Percentiles rank a stretch among this genome's conserved stretches.
These are phyloP conservation scores for Mesopsocus fuscifrons DNA, from an alignment of 2,888 invertebrate genomes.

Conservation along the genomic window DNA sequence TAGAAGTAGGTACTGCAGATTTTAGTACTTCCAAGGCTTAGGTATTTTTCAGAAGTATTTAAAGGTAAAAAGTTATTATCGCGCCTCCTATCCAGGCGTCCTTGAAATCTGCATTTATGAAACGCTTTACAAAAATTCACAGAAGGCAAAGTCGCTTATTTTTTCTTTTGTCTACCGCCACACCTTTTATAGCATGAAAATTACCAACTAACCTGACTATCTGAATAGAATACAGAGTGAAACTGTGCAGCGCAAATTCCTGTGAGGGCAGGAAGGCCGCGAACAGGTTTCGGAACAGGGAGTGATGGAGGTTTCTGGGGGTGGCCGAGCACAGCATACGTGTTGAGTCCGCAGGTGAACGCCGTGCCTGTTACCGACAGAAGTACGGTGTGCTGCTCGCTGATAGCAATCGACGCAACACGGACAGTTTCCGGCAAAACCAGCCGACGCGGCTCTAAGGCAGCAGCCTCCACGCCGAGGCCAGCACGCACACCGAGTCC, in stretches of 20 bases:
- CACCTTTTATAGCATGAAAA: slow-evolving; percentile 2
- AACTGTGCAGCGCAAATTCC: slow-evolving; percentile 47
- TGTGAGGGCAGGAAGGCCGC: slow-evolving; percentile 15
- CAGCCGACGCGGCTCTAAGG: slow-evolving; percentile 30
- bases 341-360: slow-evolving; percentile 43
- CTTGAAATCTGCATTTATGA: too few species aligned
- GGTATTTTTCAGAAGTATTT: too few species aligned
- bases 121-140: too few species aligned
- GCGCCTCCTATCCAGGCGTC: too few species aligned
- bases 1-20: too few species aligned
- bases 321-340: slow-evolving; percentile 41
- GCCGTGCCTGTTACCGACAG: slow-evolving; percentile 40
- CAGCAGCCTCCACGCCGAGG: slow-evolving; percentile 36
- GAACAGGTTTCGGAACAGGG: slow-evolving; percentile 26
- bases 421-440: slow-evolving; percentile 18
- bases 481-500: slow-evolving; percentile 61
- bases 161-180: too few species aligned
- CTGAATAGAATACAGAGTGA: slow-evolving; percentile 37
- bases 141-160: too few species aligned
- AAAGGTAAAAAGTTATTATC: too few species aligned
- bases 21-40: too few species aligned
- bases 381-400: slow-evolving; percentile 46
- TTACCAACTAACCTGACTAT: slow-evolving; percentile 13
- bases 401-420: slow-evolving; percentile 32
- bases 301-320: slow-evolving; percentile 29